Evolutionary conservation across 2,113 vertebrate genomes (phyloP), one percentile per base, ranked within the genome.

Genomic region (Mionectes macconnelli): DNA sequence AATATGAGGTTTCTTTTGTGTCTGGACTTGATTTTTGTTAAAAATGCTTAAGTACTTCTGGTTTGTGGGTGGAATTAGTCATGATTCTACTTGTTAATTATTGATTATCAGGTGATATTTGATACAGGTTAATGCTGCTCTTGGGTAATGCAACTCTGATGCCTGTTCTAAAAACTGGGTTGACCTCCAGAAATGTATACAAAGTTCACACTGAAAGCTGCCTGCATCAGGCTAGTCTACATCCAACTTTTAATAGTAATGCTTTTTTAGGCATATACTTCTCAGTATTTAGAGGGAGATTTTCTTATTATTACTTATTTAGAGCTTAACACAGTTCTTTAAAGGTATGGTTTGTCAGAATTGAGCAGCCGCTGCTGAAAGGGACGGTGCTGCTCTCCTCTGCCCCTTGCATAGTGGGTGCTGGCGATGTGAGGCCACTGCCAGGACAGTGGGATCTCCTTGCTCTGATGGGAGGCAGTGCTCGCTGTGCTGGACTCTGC

Each of bases 351-450:
- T 30, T 86, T 5, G 49, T 53, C n/a, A 44, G 44, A 8, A 56
- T 19, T 16, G 45, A 39, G 42, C 39, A 68, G 23, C 56, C 77
- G 59, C 59, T 69, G 59, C 63, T n/a, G 9, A 55, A n/a, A 40
- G 78, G 50, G 33, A 5, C 30, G 8, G 1, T 37, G 56, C 39
- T 55, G 56, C 56, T 73, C 40, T 53, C 40, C 17, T 28, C 49
- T 49, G 39, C 40, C 33, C 22, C 18, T 24, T 31, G n/a, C 45
- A 2, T 0, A 1, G 39, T 4, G n/a, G 4, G 5, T 82, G 47
- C 55, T 0, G 0, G 66, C 57, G 55, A 4, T 2, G 9, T 13
- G 67, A 0, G 2, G 53, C 49, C 35, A 27, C 31, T 4, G 3
- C 22, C 39, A 1, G 33, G 50, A 17, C 27, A 33, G 49, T 12